Conservation (phyloP, 1,140 invertebrate species). For the Rhagoletis pomonella region DNA sequence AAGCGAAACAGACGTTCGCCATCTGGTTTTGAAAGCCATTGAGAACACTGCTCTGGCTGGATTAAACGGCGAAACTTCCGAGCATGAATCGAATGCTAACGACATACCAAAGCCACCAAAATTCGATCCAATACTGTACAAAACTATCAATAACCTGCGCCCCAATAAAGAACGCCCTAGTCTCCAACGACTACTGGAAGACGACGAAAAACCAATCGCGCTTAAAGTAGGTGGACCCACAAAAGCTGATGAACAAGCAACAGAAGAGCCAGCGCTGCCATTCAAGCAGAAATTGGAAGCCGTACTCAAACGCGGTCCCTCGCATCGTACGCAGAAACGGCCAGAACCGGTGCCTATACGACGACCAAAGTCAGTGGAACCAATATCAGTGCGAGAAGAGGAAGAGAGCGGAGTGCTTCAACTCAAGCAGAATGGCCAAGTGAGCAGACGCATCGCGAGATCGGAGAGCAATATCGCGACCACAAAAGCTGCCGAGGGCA, state of each 20-base stretch:
- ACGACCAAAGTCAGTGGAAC: slow-evolving; percentile 58
- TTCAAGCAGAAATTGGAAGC: slow-evolving; percentile 72
- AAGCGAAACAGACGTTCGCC: slow-evolving; percentile 70
- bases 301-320: slow-evolving; percentile 70
- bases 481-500: neutral
- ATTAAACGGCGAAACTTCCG: neutral
- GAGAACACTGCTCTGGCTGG: slow-evolving; percentile 52
- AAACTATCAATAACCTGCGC: slow-evolving; percentile 71
- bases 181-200: slow-evolving; percentile 61
- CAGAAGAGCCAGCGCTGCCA: slow-evolving; percentile 60
- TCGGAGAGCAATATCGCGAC: slow-evolving; percentile 56
- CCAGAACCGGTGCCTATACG: slow-evolving; percentile 60
- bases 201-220: neutral
- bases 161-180: slow-evolving; percentile 69
- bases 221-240: neutral
- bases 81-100: neutral
- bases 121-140: slow-evolving; percentile 72
- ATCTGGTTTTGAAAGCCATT: slow-evolving; percentile 67
- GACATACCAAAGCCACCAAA: slow-evolving; percentile 69
- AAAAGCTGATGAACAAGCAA: slow-evolving; percentile 39
- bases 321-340: slow-evolving; percentile 68
- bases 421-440: slow-evolving; percentile 56
- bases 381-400: slow-evolving; percentile 61
- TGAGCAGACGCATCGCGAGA: slow-evolving; percentile 52
- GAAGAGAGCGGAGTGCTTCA: neutral